Evolutionary conservation across 2,888 invertebrate genomes (phyloP).

Genomic region (Rhabditophanes sp.): DNA sequence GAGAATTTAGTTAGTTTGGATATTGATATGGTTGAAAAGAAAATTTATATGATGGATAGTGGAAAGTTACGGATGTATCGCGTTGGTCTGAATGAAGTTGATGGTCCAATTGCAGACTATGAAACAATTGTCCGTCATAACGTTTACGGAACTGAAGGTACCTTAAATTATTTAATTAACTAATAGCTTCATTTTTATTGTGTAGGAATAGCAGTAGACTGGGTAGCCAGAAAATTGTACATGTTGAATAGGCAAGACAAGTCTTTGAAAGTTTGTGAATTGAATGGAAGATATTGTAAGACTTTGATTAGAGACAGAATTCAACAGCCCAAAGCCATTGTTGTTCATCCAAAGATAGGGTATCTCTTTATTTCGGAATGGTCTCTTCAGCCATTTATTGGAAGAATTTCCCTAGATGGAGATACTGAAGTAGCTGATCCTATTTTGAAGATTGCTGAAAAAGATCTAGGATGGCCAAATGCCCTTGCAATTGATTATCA

Average conservation of each 20-base stretch:
- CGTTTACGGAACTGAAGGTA: constrained; percentile 83
- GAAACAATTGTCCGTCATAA: constrained; percentile 77
- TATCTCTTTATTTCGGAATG: constrained; percentile 81
- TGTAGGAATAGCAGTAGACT: constrained; percentile 66
- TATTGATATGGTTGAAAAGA: constrained; percentile 67
- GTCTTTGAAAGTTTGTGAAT: constrained; percentile 80
- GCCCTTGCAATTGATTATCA: constrained; percentile 89
- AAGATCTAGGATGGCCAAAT: constrained; percentile 95
- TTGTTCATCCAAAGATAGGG: constrained; percentile 67
- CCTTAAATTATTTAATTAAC: too few species aligned
- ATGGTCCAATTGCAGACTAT: constrained; percentile 46
- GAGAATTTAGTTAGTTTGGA: constrained; percentile 92
- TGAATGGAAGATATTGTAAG: constrained; percentile 68
- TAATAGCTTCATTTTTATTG: constrained; percentile 45
- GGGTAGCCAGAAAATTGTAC: constrained; percentile 84
- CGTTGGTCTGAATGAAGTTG: constrained; percentile 30
- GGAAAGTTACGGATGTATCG: constrained; percentile 42
- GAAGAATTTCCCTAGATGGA: constrained; percentile 90
- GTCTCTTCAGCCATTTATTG: constrained; percentile 72
- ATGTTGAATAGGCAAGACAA: constrained; percentile 89
- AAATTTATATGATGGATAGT: constrained; percentile 86
- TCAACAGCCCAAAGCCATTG: constrained; percentile 79
- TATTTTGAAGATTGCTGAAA: constrained; percentile 70
- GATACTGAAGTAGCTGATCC: constrained; percentile 48
- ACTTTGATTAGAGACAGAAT: constrained; percentile 66